phyloP scores from a whole-genome alignment of 2,113 vertebrate species.

The Apteryx owenii region DNA sequence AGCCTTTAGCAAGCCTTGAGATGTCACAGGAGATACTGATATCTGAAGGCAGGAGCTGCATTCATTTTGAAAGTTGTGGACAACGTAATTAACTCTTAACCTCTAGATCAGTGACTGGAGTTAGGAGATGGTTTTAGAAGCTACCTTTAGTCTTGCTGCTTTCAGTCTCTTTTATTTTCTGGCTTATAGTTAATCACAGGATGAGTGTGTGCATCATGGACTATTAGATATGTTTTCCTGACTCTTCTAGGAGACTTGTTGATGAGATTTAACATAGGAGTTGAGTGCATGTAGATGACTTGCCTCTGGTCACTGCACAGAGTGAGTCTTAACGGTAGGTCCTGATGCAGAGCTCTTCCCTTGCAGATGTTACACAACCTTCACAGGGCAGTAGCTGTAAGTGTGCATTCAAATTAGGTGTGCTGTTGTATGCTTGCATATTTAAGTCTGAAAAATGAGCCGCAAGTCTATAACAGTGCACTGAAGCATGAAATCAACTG shows the following conservation, averaged over 20 bases:
- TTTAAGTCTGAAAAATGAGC: background rate
- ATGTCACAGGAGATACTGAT: accelerated
- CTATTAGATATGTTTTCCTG: background rate
- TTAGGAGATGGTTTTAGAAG: background rate
- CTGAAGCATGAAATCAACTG: background rate
- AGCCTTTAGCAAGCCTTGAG: background rate
- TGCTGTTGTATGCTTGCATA: background rate
- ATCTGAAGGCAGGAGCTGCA: background rate
- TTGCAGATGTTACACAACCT: conserved; percentile 49
- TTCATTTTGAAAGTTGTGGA: background rate
- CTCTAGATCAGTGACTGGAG: background rate
- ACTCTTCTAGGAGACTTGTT: background rate
- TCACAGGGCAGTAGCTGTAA: background rate
- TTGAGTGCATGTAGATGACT: background rate
- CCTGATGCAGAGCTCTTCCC: background rate
- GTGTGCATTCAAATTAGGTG: background rate
- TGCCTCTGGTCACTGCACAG: background rate
- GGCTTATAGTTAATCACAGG: background rate
- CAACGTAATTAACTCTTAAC: background rate
- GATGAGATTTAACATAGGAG: background rate
- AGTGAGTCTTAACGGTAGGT: background rate
- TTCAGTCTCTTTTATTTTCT: background rate
- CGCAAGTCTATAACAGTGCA: background rate
- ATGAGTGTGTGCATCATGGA: background rate
- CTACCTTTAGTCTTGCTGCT: background rate